Base-by-base conservation (phyloP, 2,797 vertebrate genomes). In the Cossypha niveicapilla region DNA sequence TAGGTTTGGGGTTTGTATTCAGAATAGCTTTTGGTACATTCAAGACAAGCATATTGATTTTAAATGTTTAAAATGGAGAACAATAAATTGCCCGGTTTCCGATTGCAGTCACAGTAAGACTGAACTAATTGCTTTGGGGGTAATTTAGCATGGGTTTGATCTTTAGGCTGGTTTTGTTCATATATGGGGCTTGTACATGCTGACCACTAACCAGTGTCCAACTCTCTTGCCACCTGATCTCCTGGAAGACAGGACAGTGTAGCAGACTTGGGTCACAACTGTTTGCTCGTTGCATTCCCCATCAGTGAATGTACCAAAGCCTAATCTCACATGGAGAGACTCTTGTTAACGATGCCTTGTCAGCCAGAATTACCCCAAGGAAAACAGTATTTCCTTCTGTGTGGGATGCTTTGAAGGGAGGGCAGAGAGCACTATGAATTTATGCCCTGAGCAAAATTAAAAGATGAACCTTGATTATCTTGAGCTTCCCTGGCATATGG, bases 381-480 rank as follows among this genome's bases (percentile, higher is more conserved):
- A 77, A 86, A 93, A 71, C 56, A 44, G 9, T 8, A 7, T 56
- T 62, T 47, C 39, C n/a, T 86, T 63, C 56, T 44, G 1, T 39
- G 48, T 50, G 79, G 61, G 50, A 50, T 16, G 12, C 60, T 90
- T 75, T 48, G 60, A 34, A 93, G 62, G 41, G 25, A 72, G 78
- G 67, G 23, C 23, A 88, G 45, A 61, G 44, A 88, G 39, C 45
- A 57, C 19, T 41, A 76, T 7, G 62, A 78, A 86, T 90, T 75
- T 80, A 44, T 67, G 73, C 85, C 86, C 62, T 62, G 27, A 92
- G 93, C 80, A 80, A 88, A 95, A 90, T 88, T 93, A 90, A 62
- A 84, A 90, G 34, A 76, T 94, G 88, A 79, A 76, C 68, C 61
- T 94, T 91, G 53, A 34, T 90, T 90, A 74, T 73, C 75, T 91